These are phyloP conservation scores for Brachirus orientalis DNA, from an alignment of 2,113 vertebrate species.

Conservation along the genomic window DNA sequence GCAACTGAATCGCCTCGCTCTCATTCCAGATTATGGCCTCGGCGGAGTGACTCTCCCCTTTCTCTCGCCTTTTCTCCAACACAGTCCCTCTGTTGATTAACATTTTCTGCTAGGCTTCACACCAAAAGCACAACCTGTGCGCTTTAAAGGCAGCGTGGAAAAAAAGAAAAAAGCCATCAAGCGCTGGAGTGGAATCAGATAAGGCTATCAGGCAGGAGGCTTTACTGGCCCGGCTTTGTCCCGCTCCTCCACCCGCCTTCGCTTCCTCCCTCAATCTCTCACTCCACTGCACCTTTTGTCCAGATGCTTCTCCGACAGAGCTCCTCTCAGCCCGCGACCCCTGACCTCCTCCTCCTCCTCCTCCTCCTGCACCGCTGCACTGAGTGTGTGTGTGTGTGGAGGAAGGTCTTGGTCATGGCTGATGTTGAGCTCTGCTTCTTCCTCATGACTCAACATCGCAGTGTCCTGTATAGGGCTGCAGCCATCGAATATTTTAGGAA, in stretches of 20 bases:
- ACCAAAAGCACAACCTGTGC: conserved; percentile 86
- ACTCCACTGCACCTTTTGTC: conserved; percentile 97
- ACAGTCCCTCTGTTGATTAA: conserved; percentile 82
- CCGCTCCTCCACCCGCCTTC: conserved; percentile 84
- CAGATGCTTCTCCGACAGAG: conserved; percentile 86
- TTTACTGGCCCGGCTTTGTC: conserved; percentile 89
- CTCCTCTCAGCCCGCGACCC: conserved; percentile 61
- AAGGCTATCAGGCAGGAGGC: conserved; percentile 87
- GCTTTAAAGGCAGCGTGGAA: conserved; percentile 72
- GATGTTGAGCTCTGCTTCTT: conserved; percentile 30
- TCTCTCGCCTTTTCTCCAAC: conserved; percentile 66
- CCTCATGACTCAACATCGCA: no score
- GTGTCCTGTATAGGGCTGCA: no score
- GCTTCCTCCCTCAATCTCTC: conserved; percentile 92
- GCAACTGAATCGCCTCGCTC: conserved; percentile 75
- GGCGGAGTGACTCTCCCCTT: conserved; percentile 73
- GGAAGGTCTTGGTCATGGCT: conserved; percentile 1
- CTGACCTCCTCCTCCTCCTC: conserved; percentile 24
- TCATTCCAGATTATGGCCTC: conserved; percentile 77
- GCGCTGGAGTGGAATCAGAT: conserved; percentile 89
- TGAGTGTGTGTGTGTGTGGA: no score
- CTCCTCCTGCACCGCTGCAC: conserved; percentile 18
- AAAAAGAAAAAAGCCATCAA: conserved; percentile 77
- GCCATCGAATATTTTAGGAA: no score
- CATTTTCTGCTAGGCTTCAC: conserved; percentile 86